Evolutionary conservation across 92 coral and sea anemone species (phyloP).

Genomic region (Umimayanthus kanabou): DNA sequence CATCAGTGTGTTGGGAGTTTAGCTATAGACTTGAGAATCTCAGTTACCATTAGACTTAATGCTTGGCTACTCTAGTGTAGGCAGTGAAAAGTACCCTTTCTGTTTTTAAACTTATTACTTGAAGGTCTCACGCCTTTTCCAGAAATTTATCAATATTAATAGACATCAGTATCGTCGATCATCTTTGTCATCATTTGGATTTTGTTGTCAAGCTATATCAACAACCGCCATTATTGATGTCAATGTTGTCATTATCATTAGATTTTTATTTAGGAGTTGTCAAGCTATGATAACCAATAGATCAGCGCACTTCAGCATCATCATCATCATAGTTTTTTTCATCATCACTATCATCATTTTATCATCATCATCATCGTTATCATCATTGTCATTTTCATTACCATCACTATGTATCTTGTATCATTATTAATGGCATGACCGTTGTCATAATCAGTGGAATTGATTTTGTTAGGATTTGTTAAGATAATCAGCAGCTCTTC

Average conservation of each 20-base stretch:
- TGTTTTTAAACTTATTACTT: no score
- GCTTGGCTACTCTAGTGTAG: no score
- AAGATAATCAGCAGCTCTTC: conserved; percentile 53
- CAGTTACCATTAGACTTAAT: no score
- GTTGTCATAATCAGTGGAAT: neutral
- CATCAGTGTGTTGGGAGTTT: no score
- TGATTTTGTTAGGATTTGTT: conserved; percentile 52
- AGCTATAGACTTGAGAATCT: no score
- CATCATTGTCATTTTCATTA: no score
- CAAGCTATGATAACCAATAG: conserved; percentile 60
- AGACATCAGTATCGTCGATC: neutral
- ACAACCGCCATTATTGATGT: neutral
- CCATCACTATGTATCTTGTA: no score
- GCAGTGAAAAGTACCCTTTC: no score
- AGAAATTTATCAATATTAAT: no score
- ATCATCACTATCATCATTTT: no score
- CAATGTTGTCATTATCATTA: neutral
- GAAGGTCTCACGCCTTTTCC: no score
- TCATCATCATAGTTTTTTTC: no score
- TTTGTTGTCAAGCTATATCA: neutral
- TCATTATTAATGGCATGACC: neutral
- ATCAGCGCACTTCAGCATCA: conserved; percentile 48
- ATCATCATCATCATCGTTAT: conserved; percentile 2
- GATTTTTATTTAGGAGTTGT: conserved; percentile 46
- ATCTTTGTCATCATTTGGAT: neutral